Evolutionary conservation across 2,888 invertebrate species (phyloP).

Genomic region (Ferrisia virgata): DNA sequence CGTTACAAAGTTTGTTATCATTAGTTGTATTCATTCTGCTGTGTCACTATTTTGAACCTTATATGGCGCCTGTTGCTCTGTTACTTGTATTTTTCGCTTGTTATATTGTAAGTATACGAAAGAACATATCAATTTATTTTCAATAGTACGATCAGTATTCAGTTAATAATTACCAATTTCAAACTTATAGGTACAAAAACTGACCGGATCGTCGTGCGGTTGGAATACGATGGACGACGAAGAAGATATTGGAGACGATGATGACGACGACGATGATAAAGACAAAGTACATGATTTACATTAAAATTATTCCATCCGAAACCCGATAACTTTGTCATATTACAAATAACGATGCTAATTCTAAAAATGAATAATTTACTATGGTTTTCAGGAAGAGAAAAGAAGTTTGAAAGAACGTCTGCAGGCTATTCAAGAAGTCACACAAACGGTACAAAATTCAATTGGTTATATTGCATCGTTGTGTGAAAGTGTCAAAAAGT

Average conservation of each 20-base stretch:
- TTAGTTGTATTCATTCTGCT: slow-evolving; percentile 80
- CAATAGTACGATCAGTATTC: slow-evolving; percentile 48
- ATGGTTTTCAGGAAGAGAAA: slow-evolving; percentile 78
- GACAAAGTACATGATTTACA: slow-evolving; percentile 77
- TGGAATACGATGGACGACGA: slow-evolving; percentile 51
- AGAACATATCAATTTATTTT: not conserved
- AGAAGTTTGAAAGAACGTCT: slow-evolving; percentile 90
- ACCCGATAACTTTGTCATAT: not conserved
- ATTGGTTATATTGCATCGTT: slow-evolving; percentile 92
- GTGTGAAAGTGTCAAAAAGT: slow-evolving; percentile 93
- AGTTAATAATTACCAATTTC: too few relatives aligned
- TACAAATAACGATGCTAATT: not conserved
- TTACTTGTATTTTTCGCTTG: slow-evolving; percentile 77
- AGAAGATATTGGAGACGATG: slow-evolving; percentile 53
- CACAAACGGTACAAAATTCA: slow-evolving; percentile 92
- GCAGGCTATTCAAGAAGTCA: slow-evolving; percentile 95
- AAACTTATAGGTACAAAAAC: slow-evolving; percentile 55
- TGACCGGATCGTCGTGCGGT: slow-evolving; percentile 51
- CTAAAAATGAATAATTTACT: not conserved
- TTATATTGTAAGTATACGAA: slow-evolving; percentile 58
- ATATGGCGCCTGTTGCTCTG: slow-evolving; percentile 84
- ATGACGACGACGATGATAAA: slow-evolving; percentile 71
- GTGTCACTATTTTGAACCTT: slow-evolving; percentile 92
- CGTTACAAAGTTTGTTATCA: slow-evolving; percentile 76
- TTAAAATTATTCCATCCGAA: not conserved